Percentiles rank a stretch among this genome's conserved stretches.
Evolutionary conservation across 2,797 vertebrate species (phyloP).

Genomic region (Denticeps clupeoides): DNA sequence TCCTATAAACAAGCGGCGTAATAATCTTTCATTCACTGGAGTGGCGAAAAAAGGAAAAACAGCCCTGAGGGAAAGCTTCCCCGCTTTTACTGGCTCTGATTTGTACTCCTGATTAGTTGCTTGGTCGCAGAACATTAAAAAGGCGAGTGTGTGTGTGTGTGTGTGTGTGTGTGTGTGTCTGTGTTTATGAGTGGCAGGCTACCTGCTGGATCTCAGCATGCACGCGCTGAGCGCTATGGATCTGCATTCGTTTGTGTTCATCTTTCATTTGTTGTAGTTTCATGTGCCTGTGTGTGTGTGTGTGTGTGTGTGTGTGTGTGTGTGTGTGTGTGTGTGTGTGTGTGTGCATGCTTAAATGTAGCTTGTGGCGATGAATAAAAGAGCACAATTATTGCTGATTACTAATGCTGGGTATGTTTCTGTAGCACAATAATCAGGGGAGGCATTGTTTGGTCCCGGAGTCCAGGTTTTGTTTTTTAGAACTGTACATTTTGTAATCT

Average conservation of each 20-base stretch:
- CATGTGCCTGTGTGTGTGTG: not conserved
- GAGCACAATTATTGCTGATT: too few species aligned
- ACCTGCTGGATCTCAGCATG: conserved; percentile 2
- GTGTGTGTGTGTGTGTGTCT: not conserved
- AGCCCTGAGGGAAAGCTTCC: conserved; percentile 6
- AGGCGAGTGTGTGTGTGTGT: conserved; percentile 1
- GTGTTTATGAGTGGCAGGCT: conserved; percentile 1
- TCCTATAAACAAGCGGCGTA: conserved; percentile 18
- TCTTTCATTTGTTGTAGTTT: not conserved
- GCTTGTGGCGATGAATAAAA: too few species aligned
- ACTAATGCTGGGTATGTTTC: too few species aligned
- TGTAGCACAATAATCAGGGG: too few species aligned
- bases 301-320: not conserved
- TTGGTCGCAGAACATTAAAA: conserved; percentile 3
- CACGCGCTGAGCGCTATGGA: not conserved
- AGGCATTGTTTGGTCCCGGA: too few species aligned
- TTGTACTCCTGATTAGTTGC: conserved; percentile 8
- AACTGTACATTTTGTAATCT: too few species aligned
- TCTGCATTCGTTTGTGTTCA: conserved; percentile 1
- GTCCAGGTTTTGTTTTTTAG: too few species aligned
- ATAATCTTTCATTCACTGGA: conserved; percentile 21
- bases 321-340: too few species aligned
- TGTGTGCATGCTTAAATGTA: too few species aligned
- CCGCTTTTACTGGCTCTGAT: conserved; percentile 12
- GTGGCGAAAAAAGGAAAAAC: conserved; percentile 12